Base-by-base conservation (phyloP, 2,888 invertebrate species). In the Drosophila ustulata region DNA sequence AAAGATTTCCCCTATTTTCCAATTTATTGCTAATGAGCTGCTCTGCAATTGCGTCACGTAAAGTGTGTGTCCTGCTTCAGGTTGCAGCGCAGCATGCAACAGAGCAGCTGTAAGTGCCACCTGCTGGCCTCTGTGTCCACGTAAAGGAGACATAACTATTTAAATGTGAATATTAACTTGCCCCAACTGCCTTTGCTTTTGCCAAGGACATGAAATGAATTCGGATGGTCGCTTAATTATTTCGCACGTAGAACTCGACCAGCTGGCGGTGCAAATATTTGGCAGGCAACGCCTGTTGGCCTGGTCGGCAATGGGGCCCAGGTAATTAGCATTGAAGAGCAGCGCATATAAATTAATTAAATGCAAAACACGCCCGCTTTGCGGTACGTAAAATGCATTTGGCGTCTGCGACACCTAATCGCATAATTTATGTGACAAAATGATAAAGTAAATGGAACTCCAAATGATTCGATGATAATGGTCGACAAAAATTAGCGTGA, bases 211-310 rank as follows among this genome's bases (percentile, higher is more conserved):
- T 65, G 71, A 55, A 74, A 69, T 74, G 80, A 77, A 80, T 82
- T 67, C 30, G 63, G 53, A 78, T 84, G 61, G 55, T 53, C 63
- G 69, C 73, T 74, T 80, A 88, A 86, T 85, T 82, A 85, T 66
- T 43, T 64, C 13, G 67, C 80, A 78, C 76, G 86, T 78, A 73
- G 30, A 49, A 46, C 57, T 34, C 41, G 41, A 61, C 58, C 85
- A 84, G 64, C 67, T 80, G 80, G 61, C 39, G 58, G 63, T 61
- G 66, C 39, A 76, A 83, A 78, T 83, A 87, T 87, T 84, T 84
- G 77, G 64, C 75, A 71, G 52, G 45, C 58, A 75, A 67, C 71
- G 71, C 75, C 67, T 55, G 55, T 43, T 23, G 4, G 37, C 52
- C 41, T 34, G 45, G 45, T 7, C 55, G n/a, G n/a, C 5, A 32